Base-by-base conservation (phyloP, 2,797 vertebrate genomes). In the Scyliorhinus canicula region DNA sequence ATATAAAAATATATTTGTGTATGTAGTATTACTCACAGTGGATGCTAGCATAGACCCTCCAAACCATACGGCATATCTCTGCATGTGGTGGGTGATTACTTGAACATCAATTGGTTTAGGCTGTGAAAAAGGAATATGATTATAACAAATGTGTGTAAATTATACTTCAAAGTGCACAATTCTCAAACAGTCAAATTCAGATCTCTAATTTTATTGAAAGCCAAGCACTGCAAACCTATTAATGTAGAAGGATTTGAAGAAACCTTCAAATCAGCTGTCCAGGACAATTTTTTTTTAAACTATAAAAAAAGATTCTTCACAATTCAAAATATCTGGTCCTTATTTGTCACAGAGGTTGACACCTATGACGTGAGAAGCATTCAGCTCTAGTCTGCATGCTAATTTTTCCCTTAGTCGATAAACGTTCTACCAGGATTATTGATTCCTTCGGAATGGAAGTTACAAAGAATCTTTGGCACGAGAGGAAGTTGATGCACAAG, bases 1-100 rank as follows among this genome's bases (percentile, higher is more conserved):
- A 40, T 21, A 21, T 14, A 44, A 14, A 82, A 5, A 40, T 1
- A 44, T 16, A 44, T 19, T 5, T 57, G 11, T 57, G 11, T 60
- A 60, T 60, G 14, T 60, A 60, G n/a, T 60, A 44, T 44, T 95
- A 98, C 98, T 98, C 97, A 99, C 99, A 95, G 99, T 99, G 95
- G 99, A 99, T 93, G 99, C 99, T 97, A 99, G 96, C 99, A 99
- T 99, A 63, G 99, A 99, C 95, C 99, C 99, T 97, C 99, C 99
- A 96, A 99, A 99, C 99, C 99, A 99, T 96, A 99, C 99, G 1
- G 99, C 99, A 0, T 99, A 99, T 96, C 99, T 97, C 96, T 99
- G 99, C 99, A 99, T 99, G 97, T 99, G 99, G 96, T 99, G 99
- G 3, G 99, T 99, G 96, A 99, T 98, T 95, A 99, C 99, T 96